Evolutionary conservation across 2,888 invertebrate species (phyloP), one percentile per base, ranked within the genome.

Genomic region (Tachina fera): DNA sequence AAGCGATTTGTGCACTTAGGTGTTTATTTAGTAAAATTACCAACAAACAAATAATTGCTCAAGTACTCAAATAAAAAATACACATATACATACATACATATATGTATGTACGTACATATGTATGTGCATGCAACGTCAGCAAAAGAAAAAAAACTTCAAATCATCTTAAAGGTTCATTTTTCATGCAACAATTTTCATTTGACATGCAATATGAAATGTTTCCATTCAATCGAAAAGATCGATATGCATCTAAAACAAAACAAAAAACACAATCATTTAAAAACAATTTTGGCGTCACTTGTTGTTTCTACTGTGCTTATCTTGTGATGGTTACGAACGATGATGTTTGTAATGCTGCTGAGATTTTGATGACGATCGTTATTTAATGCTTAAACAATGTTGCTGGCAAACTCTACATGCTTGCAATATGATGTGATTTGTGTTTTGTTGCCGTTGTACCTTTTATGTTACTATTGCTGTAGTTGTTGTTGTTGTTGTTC

Each of bases 271-370:
- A 74, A 84, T 67, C 56, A 84, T 43, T 84, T 63, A 47, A 84
- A 84, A 80, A 56, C 67, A 77, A 84, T 81, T 72, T 78, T 74
- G 63, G 81, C 84, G 81, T 81, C 81, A 74, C 76, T 81, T 77
- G 53, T 58, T 45, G 53, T 2, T 31, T 31, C 31, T 70, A 53
- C 45, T 71, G n/a, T n/a, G 47, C n/a, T 53, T 58, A 3, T 19
- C 31, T 11, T 72, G 60, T 72, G 60, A 19, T 10, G 45, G 45
- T 45, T 45, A 58, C 47, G 67, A 31, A 58, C 47, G 67, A 31
- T 71, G 74, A 11, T 13, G 63, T 11, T 82, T 67, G 14, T 65
- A 43, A 41, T 74, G 79, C 45, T 67, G 58, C 45, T 72, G 72
- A 49, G 49, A 9, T 43, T 58, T 16, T n/a, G 65, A 74, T 56